phyloP scores from a whole-genome alignment of 2,888 invertebrate species.

The Tribolium freemani region DNA sequence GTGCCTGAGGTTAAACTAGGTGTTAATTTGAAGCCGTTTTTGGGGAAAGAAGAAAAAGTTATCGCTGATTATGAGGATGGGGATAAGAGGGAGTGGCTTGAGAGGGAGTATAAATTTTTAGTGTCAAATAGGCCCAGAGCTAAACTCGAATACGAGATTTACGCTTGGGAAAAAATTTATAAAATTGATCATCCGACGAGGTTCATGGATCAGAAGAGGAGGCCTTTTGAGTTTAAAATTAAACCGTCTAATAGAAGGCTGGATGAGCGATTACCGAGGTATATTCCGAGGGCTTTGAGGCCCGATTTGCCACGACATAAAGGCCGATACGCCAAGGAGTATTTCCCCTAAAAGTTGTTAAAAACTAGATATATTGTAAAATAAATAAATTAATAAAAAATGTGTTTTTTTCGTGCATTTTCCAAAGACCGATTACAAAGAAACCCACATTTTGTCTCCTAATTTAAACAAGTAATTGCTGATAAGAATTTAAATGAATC shows the following conservation, averaged over 20 bases:
- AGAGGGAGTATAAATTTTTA: conserved; percentile 78
- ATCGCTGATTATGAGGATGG: conserved; percentile 79
- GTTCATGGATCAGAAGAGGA: conserved; percentile 76
- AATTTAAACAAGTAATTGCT: no score
- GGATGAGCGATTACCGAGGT: conserved; percentile 77
- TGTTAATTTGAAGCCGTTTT: conserved; percentile 80
- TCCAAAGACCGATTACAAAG: no score
- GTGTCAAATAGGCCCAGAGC: conserved; percentile 78
- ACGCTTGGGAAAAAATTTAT: conserved; percentile 88
- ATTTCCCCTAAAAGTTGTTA: conserved; percentile 71
- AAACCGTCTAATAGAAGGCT: conserved; percentile 76
- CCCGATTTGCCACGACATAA: conserved; percentile 73
- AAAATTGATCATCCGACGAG: conserved; percentile 80
- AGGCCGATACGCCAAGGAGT: conserved; percentile 77
- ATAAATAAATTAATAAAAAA: no score
- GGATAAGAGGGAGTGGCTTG: conserved; percentile 79
- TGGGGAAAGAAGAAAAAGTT: conserved; percentile 73
- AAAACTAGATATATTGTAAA: neutral
- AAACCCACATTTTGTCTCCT: no score
- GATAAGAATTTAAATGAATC: no score
- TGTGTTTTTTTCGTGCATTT: no score
- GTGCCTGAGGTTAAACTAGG: conserved; percentile 74
- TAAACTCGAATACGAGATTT: conserved; percentile 77
- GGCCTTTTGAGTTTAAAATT: conserved; percentile 79
- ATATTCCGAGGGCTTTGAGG: conserved; percentile 79